These are phyloP conservation scores for Channallabes apus DNA, from an alignment of 2,797 vertebrate genomes.

Conservation along the genomic window DNA sequence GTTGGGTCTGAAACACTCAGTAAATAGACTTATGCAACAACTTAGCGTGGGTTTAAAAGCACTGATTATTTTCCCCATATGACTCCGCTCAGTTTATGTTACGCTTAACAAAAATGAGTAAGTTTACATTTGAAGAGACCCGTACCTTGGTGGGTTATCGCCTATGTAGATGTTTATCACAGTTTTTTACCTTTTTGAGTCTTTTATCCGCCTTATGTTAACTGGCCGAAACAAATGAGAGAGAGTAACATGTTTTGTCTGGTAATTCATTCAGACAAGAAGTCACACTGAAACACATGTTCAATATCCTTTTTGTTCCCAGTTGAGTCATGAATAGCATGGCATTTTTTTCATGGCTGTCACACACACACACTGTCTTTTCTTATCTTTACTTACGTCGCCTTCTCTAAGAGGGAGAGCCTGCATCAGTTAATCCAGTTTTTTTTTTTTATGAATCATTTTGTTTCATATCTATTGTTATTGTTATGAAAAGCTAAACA, in stretches of 20 bases:
- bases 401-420: background rate
- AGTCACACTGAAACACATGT: conserved; percentile 23
- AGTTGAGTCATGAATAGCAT: conserved; percentile 59
- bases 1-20: conserved; percentile 28
- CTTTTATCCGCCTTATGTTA: conserved; percentile 26
- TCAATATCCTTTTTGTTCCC: conserved; percentile 67
- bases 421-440: background rate
- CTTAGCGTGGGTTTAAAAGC: conserved; percentile 38
- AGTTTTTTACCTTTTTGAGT: background rate
- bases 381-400: background rate
- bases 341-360: conserved; percentile 63
- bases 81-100: background rate
- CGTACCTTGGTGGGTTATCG: conserved; percentile 10
- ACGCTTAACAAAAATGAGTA: background rate
- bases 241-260: conserved; percentile 41
- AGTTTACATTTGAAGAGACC: conserved; percentile 2
- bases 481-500: conserved; percentile 38
- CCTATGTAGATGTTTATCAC: conserved; percentile 35
- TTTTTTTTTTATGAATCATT: conserved; percentile 29
- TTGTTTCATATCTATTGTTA: conserved; percentile 50
- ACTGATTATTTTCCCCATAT: conserved; percentile 23
- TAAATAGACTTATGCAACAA: conserved; percentile 29
- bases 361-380: conserved; percentile 45
- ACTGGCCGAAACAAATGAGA: conserved; percentile 20
- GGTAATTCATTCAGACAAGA: conserved; percentile 47